phyloP scores from a whole-genome alignment of 1,140 invertebrate species.

The Matsumurasca onukii region DNA sequence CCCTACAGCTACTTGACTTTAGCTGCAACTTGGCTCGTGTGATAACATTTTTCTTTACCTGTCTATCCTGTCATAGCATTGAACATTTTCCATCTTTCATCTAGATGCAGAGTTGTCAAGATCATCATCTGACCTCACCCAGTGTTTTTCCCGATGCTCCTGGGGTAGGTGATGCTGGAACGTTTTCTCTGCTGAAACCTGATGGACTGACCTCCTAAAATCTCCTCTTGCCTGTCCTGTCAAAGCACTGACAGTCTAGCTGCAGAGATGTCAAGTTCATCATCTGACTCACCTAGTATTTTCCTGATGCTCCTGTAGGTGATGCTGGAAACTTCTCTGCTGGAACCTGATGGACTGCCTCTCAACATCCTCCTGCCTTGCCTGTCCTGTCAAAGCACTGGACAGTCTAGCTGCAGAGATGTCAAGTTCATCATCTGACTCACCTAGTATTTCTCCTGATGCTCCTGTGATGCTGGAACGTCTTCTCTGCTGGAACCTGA shows the following conservation, averaged over 20 bases:
- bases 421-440: constrained; percentile 67
- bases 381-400: too few relatives aligned
- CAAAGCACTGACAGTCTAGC: constrained; percentile 47
- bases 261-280: constrained; percentile 64
- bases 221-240: constrained; percentile 32
- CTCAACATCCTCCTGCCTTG: constrained; percentile 35
- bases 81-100: too few relatives aligned
- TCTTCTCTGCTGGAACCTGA: too few relatives aligned
- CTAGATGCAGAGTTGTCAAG: too few relatives aligned
- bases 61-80: too few relatives aligned
- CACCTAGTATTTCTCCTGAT: too few relatives aligned
- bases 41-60: constrained; percentile 35
- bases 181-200: constrained; percentile 31
- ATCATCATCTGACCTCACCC: too few relatives aligned
- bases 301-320: constrained; percentile 12
- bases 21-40: too few relatives aligned
- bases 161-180: constrained; percentile 30
- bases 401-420: too few relatives aligned
- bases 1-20: too few relatives aligned
- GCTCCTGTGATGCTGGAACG: too few relatives aligned
- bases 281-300: constrained; percentile 58
- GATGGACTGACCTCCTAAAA: constrained; percentile 34
- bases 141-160: constrained; percentile 3
- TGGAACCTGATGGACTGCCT: constrained; percentile 34
- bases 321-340: constrained; percentile 31